Conservation (phyloP, 2,888 invertebrate genomes). For the Mystacides longicornis region DNA sequence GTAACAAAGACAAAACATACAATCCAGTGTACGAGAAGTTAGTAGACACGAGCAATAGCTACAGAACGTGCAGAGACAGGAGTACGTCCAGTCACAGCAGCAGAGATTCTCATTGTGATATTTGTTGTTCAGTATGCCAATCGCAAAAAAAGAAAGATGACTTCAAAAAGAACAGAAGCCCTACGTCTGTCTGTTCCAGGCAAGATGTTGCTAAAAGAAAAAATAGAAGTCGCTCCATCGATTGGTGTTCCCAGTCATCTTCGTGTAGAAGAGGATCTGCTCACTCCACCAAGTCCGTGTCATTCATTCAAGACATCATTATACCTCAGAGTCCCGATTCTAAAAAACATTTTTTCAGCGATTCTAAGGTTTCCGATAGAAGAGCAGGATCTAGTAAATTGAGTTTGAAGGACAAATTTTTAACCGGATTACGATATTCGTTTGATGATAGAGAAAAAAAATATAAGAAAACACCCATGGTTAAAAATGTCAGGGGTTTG, state of each 20-base stretch:
- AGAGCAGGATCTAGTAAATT: slow-evolving; percentile 42
- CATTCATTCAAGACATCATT: slow-evolving; percentile 44
- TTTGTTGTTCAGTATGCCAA: slow-evolving; percentile 40
- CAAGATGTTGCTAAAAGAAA: slow-evolving; percentile 33
- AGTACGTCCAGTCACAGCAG: slow-evolving; percentile 28
- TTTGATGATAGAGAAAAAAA: slow-evolving; percentile 37
- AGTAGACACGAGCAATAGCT: slow-evolving; percentile 18
- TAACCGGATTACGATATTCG: slow-evolving; percentile 39
- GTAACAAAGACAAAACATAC: slow-evolving; percentile 28
- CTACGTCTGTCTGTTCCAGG: slow-evolving; percentile 7
- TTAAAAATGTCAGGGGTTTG: slow-evolving; percentile 45
- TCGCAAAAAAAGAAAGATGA: slow-evolving; percentile 5
- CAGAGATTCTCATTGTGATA: slow-evolving; percentile 38
- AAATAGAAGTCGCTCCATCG: slow-evolving; percentile 28
- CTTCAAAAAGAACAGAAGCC: not conserved
- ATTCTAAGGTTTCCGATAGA: slow-evolving; percentile 43
- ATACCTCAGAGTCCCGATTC: no score
- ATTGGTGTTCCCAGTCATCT: slow-evolving; percentile 27
- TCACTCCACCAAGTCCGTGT: slow-evolving; percentile 46
- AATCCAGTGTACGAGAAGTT: slow-evolving; percentile 21
- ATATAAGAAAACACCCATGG: slow-evolving; percentile 43
- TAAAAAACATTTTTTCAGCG: slow-evolving; percentile 41
- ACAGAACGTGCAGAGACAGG: slow-evolving; percentile 5
- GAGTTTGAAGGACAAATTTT: slow-evolving; percentile 44
- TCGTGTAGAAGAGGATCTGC: slow-evolving; percentile 41